Evolutionary conservation across 2,113 vertebrate genomes (phyloP), one percentile per base, ranked within the genome.

Genomic region (Tetrao urogallus): DNA sequence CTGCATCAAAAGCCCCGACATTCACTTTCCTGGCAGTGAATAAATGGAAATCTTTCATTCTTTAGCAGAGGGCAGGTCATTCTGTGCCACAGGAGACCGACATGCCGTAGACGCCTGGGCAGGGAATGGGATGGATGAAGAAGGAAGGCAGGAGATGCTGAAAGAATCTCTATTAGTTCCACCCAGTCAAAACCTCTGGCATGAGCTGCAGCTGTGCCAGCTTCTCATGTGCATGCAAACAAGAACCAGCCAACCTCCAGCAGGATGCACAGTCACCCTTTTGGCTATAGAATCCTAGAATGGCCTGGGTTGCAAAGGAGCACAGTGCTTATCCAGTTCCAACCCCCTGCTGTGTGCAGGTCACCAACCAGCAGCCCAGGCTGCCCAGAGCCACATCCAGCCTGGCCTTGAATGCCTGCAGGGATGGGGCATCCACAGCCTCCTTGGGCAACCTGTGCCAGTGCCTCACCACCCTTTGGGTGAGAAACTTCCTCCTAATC

Each of bases 81-180:
- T 60, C 74, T 2, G 4, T 69, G 92, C 58, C 82, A 56, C 9
- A 1, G 58, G 58, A 93, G 28, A 14, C 52, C 25, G 2, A 45
- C 10, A 10, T 2, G 4, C 34, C 0, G 0, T 2, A 66, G 65
- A 8, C 45, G 57, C 30, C 15, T 0, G 8, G 47, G 74, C 78
- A 86, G 61, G 18, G 58, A 77, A 43, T 27, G 3, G 30, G 47
- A 34, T 1, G 50, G 58, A 38, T 72, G 66, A 69, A 40, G 14
- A n/a, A 82, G 60, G 60, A 47, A 57, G 19, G 40, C 48, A 73
- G n/a, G 42, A 42, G 57, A 47, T 48, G 64, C 6, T 8, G 38
- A 6, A 74, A 8, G 43, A 21, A 48, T 10, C 71, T 86, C 17
- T 27, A 14, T 43, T 30, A 16, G 69, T 63, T 88, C 78, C 66